Base-by-base conservation (phyloP, 2,113 vertebrate genomes). In the Asarcornis scutulata region DNA sequence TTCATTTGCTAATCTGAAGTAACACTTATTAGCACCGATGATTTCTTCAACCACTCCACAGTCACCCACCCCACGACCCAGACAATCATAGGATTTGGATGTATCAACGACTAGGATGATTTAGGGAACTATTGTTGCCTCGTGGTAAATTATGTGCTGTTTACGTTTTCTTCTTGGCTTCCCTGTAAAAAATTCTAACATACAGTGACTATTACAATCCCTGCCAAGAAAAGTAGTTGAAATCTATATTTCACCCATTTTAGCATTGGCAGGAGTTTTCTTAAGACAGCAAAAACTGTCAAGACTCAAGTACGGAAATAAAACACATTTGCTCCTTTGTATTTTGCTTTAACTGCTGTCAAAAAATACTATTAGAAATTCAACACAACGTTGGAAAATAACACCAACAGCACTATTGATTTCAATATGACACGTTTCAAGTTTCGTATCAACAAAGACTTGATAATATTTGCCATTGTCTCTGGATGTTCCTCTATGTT, bases 1-100 rank as follows among this genome's bases (percentile, higher is more conserved):
- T 97, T 95, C 92, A 94, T 92, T 97, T 82, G 86, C 88, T 96
- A 96, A 95, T 97, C 71, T 91, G 62, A 92, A 96, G 64, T 67
- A 81, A 77, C 58, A 95, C 76, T 82, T 86, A 91, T 53, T 89
- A 91, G 95, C 75, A 87, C 66, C 16, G 76, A 93, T 59, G 82
- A 94, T 89, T 95, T 92, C 87, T 95, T 81, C 86, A 86, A 66
- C 59, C 60, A 86, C 62, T 78, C 69, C 75, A 59, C 3, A 72
- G 60, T 93, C 56, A 81, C 80, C 66, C 40, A 31, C 25, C 66
- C 44, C 50, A 50, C 5, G 86, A 58, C 82, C 32, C 89, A 93
- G 83, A 34, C 40, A 83, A 82, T 64, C 20, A 5, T 20, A 48
- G 46, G 46, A 48, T 48, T 48, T 48, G 46, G 46, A 14, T 7